These are phyloP conservation scores for Sycophila texana DNA, from an alignment of 2,888 invertebrate species.

Conservation along the genomic window DNA sequence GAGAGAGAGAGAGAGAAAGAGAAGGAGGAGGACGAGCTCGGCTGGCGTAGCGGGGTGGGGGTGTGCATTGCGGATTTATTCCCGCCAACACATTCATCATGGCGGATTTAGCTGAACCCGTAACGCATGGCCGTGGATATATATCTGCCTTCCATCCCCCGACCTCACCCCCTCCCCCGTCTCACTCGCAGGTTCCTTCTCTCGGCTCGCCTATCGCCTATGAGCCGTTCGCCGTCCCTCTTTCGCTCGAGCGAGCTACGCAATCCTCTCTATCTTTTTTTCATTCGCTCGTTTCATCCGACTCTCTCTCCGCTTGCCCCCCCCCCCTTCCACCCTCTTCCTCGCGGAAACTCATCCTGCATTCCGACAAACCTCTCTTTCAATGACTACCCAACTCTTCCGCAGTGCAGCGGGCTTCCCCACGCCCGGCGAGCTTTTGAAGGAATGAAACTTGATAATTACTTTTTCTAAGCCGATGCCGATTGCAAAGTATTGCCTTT, in stretches of 20 bases:
- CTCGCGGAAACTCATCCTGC: slow-evolving; percentile 59
- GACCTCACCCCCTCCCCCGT: slow-evolving; percentile 39
- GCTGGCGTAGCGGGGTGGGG: slow-evolving; percentile 64
- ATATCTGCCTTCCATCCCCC: slow-evolving; percentile 71
- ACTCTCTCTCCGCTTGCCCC: slow-evolving; percentile 19
- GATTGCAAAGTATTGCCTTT: too few relatives aligned
- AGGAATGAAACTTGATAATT: slow-evolving; percentile 42
- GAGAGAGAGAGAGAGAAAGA: slow-evolving; percentile 46
- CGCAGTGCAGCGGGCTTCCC: slow-evolving; percentile 7
- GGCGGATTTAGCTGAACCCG: slow-evolving; percentile 76
- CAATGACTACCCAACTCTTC: slow-evolving; percentile 55
- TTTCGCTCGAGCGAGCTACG: slow-evolving; percentile 8
- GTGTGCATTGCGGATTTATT: slow-evolving; percentile 76
- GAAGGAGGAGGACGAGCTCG: slow-evolving; percentile 58
- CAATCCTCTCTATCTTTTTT: slow-evolving; percentile 59
- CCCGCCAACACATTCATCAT: slow-evolving; percentile 76
- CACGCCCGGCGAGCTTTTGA: background rate
- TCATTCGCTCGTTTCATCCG: slow-evolving; percentile 52
- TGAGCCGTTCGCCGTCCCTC: slow-evolving; percentile 25
- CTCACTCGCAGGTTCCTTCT: slow-evolving; percentile 38
- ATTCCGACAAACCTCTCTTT: slow-evolving; percentile 58
- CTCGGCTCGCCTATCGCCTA: slow-evolving; percentile 34
- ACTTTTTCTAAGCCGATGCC: background rate
- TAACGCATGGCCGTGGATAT: slow-evolving; percentile 75
- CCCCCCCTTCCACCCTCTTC: background rate